Base-by-base conservation (phyloP, 2,888 invertebrate genomes). In the Pseudanteris insignis region DNA sequence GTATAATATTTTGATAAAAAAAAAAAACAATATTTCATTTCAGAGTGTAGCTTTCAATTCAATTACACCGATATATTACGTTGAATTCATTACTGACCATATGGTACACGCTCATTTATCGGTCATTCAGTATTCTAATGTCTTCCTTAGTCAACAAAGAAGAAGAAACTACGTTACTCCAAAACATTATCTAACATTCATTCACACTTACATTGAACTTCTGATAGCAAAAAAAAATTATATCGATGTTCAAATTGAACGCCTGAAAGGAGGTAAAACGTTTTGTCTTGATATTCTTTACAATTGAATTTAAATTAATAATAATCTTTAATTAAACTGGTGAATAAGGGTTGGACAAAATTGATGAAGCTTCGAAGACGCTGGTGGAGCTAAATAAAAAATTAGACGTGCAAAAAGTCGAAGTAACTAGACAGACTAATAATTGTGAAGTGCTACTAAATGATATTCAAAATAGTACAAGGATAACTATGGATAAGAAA, bases 81-180 rank as follows among this genome's bases (percentile, higher is more conserved):
- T 90, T n/a, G 83, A 87, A 3, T 82, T 83, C 1, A 89, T 96
- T 10, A 89, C 94, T 1, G 86, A 88, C 29, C 94, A 95, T 74
- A 89, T 93, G 0, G 94, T 95, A 0, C 87, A 92, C 75, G 93
- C 93, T 0, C 96, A 96, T 76, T 84, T 86, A 70, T 86, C 88
- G 0, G 87, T 94, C 2, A 86, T 85, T 26, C 78, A 83, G 0
- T 94, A 91, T 78, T 89, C 91, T 0, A 74, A 74, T 0, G 89
- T 90, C 65, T 96, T 92, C 75, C 80, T 86, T 13, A 79, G 86
- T 54, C 89, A 90, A 58, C 80, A 94, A 38, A 84, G 94, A 9
- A 83, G 94, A 7, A 88, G 86, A 76, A 94, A 94, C 81, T 94
- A 89, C 77, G 92, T 95, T 1, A 95, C 95, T 0, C 95, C 95